Conservation (phyloP, 1,140 invertebrate genomes). For the Lepidurus arcticus region DNA sequence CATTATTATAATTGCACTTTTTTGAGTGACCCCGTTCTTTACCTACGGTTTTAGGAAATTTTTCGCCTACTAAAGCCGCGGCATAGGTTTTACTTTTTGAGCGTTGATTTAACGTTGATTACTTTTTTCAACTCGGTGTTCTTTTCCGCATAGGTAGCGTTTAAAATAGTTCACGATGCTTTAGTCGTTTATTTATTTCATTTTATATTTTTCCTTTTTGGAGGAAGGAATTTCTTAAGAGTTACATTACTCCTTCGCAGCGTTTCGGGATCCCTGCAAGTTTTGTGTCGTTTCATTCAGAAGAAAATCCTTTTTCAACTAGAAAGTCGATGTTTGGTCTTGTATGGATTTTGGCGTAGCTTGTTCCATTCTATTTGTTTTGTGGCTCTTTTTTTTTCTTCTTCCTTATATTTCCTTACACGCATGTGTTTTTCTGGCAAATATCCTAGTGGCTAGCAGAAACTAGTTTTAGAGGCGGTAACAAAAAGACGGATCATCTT, state of each 20-base stretch:
- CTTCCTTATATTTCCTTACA: constrained; percentile 9
- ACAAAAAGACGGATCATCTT: background rate
- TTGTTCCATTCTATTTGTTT: constrained; percentile 1
- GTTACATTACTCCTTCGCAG: background rate
- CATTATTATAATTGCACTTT: background rate
- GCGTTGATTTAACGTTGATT: background rate
- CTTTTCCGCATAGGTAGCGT: background rate
- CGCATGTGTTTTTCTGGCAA: background rate
- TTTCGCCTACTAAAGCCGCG: background rate
- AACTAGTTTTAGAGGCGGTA: background rate
- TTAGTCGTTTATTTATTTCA: background rate
- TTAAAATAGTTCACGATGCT: constrained; percentile 22
- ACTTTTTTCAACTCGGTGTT: background rate
- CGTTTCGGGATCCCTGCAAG: background rate
- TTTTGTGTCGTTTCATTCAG: constrained; percentile 4
- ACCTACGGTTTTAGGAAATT: background rate
- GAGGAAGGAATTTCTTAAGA: background rate
- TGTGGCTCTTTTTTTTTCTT: background rate
- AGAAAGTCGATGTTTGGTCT: background rate
- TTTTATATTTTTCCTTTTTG: background rate
- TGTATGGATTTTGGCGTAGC: background rate
- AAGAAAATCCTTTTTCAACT: background rate
- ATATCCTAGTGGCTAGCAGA: background rate
- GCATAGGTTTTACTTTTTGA: background rate
- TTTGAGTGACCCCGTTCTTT: background rate